Base-by-base conservation (phyloP, 2,888 invertebrate genomes). In the Lycocerus yunnanus region DNA sequence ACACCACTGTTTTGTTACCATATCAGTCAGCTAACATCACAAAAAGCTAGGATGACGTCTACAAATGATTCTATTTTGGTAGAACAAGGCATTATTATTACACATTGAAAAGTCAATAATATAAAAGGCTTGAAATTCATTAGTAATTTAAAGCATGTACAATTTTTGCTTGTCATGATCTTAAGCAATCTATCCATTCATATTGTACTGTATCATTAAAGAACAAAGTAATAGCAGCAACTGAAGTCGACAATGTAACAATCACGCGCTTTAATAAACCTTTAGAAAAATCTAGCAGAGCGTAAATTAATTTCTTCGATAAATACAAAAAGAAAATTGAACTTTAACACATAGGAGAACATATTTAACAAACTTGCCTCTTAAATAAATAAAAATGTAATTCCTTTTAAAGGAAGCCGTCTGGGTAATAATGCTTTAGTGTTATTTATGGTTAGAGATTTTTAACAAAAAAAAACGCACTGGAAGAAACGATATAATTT, bases 71-170 rank as follows among this genome's bases (percentile, higher is more conserved):
- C 15, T 63, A 63, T 63, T 15, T 63, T 63, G 20, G 61, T 63
- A 63, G 61, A 63, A 63, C 61, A 63, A 63, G 61, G 61, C 61
- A 18, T 63, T 63, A 63, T 63, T 63, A 18, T 63, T 63, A 63
- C 20, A 63, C 43, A 43, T 43, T 63, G 13, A 16, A 63, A 63
- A 63, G 61, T 63, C 61, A 63, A 20, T 63, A 63, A 63, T 63
- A 63, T 63, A 63, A 63, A 63, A 63, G 61, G 61, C 61, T 63
- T 63, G 61, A 63, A 63, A 63, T 63, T 63, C 61, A 63, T 63
- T 63, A 63, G 61, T 18, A 63, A 18, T 18, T 63, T 63, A 14
- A 15, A 63, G 61, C 20, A 63, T 18, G 61, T 63, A 63, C 16
- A 63, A 63, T 63, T 43, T 63, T 63, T 63, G 61, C 61, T 63